These are phyloP conservation scores for Arctia plantaginis DNA, from an alignment of 2,888 invertebrate species.

Conservation along the genomic window DNA sequence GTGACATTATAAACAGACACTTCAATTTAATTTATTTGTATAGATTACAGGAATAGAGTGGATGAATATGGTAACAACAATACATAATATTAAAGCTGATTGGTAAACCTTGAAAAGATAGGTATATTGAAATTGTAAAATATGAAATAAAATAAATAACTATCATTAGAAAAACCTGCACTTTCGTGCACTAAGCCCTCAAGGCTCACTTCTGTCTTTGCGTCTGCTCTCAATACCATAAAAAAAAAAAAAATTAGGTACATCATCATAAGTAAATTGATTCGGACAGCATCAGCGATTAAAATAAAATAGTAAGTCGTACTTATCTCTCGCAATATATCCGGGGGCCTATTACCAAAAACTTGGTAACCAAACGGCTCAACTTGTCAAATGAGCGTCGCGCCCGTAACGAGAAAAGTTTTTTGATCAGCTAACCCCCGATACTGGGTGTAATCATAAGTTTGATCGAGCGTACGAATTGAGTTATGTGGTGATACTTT, in stretches of 20 bases:
- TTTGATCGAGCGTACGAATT: slow-evolving; percentile 64
- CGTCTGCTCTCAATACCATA: too few species aligned
- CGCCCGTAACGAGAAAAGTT: slow-evolving; percentile 76
- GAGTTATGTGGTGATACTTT: slow-evolving; percentile 53
- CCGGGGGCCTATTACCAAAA: slow-evolving; percentile 52
- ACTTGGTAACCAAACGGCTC: slow-evolving; percentile 56
- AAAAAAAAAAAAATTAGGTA: neutral
- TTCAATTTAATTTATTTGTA: too few species aligned
- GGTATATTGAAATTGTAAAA: too few species aligned
- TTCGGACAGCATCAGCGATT: slow-evolving; percentile 25
- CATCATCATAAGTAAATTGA: slow-evolving; percentile 21
- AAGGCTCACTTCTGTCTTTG: too few species aligned
- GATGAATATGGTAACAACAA: too few species aligned
- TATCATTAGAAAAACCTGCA: too few species aligned
- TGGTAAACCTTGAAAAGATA: too few species aligned
- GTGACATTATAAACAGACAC: too few species aligned
- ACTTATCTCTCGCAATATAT: slow-evolving; percentile 50
- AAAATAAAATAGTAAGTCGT: slow-evolving; percentile 42
- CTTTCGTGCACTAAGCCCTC: too few species aligned
- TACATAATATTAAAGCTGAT: too few species aligned
- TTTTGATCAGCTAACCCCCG: slow-evolving; percentile 69
- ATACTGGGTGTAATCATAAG: slow-evolving; percentile 62
- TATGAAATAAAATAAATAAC: too few species aligned
- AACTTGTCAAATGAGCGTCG: slow-evolving; percentile 75
- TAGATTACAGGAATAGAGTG: too few species aligned